Evolutionary conservation across 2,888 invertebrate species (phyloP), one percentile per base, ranked within the genome.

Genomic region (Lepetodrilus schrolli): DNA sequence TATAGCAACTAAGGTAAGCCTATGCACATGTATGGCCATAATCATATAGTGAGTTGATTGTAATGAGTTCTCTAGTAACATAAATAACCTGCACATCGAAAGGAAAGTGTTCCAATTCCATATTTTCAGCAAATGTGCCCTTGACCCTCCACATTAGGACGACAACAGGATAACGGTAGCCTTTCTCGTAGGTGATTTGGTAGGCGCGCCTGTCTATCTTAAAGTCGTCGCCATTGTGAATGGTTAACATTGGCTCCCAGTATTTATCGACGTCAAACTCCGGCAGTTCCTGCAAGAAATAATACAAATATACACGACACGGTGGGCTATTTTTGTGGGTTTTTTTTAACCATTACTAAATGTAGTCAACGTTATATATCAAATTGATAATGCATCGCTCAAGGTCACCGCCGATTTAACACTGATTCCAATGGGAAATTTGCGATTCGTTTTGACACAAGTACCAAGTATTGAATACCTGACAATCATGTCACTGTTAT

Each of bases 61-160:
- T 8, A 38, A 38, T 38, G 7, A 38, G 7, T 38, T 38, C 7
- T 7, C 8, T 38, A 38, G 7, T 7, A 8, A 5, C 3, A 66
- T 1, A 21, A 30, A 21, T 50, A 74, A 87, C 87, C 83, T 87
- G 87, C 5, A 86, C 85, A 81, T 87, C 87, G n/a, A 87, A 82
- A 21, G 87, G 86, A 69, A 87, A 87, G 73, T 87, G 84, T 70
- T 84, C 76, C 43, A 87, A 78, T 58, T 87, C 86, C 69, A 87
- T 70, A 65, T 78, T 81, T 70, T 87, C 86, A 48, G 80, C 80
- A 74, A 86, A 87, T 72, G 80, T 75, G 5, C 84, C 87, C 69
- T 82, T 83, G 49, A 86, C 83, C 50, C 83, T 79, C 86, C 86
- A 86, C 13, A 84, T 74, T 70, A 78, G 78, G 26, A 81, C 65